Evolutionary conservation across 1,140 invertebrate genomes (phyloP), one percentile per base, ranked within the genome.

Genomic region (Carcinoscorpius rotundicauda): DNA sequence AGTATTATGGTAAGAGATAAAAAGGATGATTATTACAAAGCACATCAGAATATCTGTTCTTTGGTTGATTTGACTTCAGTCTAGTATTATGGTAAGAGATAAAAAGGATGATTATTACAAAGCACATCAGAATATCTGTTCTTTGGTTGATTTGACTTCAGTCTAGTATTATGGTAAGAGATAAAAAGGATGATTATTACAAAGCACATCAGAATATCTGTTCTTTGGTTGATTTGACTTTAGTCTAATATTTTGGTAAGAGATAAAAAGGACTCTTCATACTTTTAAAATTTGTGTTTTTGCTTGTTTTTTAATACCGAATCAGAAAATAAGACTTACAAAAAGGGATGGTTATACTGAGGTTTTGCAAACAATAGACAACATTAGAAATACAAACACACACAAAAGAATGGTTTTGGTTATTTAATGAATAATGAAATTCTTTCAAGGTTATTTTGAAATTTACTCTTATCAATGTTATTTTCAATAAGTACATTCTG

Each of bases 31-130:
- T 95, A 78, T 89, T 95, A 77, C 94, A 97, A 11, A 96, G 81
- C 49, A 98, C 93, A 79, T 98, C 94, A 58, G 90, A 92, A 77
- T 98, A 98, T 11, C 94, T 84, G 78, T 97, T 98, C 82, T 97
- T 97, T 69, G 86, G 82, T 71, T 87, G 78, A 79, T 97, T 97
- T 69, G 82, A 80, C 74, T 86, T 85, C 76, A 87, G 79, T 75
- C 88, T 76, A 87, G 79, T 75, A 88, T 90, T 56, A 77, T 76
- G 51, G 69, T 29, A 29, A 29, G 29, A 29, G 29, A 29, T 29
- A 29, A 29, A 29, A 29, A 73, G 88, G 91, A 75, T 97, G 91
- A 78, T 98, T 95, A 78, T 89, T 95, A 77, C 94, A 97, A 11
- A 96, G 81, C 49, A 98, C 93, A 79, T 98, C 94, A 58, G 90